Base-by-base conservation (phyloP, 2,797 vertebrate species). In the Argentina silus region DNA sequence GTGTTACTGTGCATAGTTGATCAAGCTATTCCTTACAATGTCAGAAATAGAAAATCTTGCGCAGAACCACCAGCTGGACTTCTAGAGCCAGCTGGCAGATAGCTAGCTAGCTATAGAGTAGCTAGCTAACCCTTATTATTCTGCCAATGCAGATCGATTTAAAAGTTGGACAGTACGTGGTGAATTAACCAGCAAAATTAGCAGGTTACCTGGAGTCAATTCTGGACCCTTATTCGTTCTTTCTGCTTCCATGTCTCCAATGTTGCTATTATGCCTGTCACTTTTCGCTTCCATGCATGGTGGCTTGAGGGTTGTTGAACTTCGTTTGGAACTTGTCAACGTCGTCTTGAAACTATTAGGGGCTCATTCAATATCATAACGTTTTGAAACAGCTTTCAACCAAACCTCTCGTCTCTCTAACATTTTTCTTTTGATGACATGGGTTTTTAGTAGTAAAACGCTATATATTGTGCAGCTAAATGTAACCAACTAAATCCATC, bases 181-280 rank as follows among this genome's bases (percentile, higher is more conserved):
- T 63, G 53, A 56, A 15, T 59, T 59, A 66, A 7, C 63, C 2
- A 19, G 45, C 17, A 43, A 44, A 15, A 1, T 66, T 48, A 17
- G 11, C n/a, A 66, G 47, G 23, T 27, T 36, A 67, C 65, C 65
- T 53, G 23, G 36, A 17, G 61, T 27, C 47, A 67, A 51, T 19
- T 47, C 63, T 67, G 27, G 6, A 6, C 81, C 78, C 57, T 50
- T 0, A 4, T 8, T 55, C 65, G 14, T 66, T 51, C 64, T 47
- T 72, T 88, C 72, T 60, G 80, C 81, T 72, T 91, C 91, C 91
- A 91, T 92, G 51, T 1, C 23, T 42, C 17, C 2, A 14, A 51
- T 43, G 51, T 55, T 69, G 43, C 14, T 9, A 27, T 67, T 55
- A 21, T 23, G n/a, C 81, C 81, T 87, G 76, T 86, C 83, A 81